Evolutionary conservation across 2,113 vertebrate genomes (phyloP).

Genomic region (Romanogobio albipinnatus): DNA sequence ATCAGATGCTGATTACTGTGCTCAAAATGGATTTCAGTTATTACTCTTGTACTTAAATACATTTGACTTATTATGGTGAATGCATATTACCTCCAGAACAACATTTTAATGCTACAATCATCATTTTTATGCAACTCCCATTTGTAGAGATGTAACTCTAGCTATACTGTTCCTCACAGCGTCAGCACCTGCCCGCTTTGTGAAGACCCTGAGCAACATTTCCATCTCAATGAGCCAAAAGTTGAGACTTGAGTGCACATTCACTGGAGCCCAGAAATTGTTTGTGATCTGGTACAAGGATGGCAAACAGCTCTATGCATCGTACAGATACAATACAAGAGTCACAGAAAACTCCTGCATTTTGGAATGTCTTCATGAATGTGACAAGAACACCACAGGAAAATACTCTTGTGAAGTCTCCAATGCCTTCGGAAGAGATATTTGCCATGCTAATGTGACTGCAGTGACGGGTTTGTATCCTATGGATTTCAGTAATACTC

Average conservation of each 20-base stretch:
- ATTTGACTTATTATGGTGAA: conserved; percentile 63
- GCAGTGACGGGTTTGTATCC: conserved; percentile 38
- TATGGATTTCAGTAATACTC: conserved; percentile 53
- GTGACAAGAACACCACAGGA: conserved; percentile 74
- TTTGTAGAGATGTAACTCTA: not conserved
- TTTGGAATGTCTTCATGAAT: conserved; percentile 74
- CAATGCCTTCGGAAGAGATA: conserved; percentile 78
- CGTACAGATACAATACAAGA: conserved; percentile 55
- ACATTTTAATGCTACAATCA: not conserved
- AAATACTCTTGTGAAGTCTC: conserved; percentile 84
- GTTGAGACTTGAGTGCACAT: conserved; percentile 47
- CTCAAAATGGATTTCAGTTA: not conserved
- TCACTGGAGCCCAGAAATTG: conserved; percentile 79
- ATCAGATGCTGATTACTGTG: not conserved
- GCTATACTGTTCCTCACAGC: conserved; percentile 34
- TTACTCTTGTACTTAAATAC: conserved; percentile 78
- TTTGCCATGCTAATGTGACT: conserved; percentile 79
- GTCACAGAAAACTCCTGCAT: conserved; percentile 74
- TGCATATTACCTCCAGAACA: not conserved
- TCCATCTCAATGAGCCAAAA: conserved; percentile 57
- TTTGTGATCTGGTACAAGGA: conserved; percentile 81
- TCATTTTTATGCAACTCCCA: no score
- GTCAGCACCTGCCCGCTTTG: conserved; percentile 30
- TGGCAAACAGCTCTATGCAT: conserved; percentile 79
- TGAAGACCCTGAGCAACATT: conserved; percentile 77